These are phyloP conservation scores for Pelosia muscerda DNA, from an alignment of 2,888 invertebrate species.

Conservation along the genomic window DNA sequence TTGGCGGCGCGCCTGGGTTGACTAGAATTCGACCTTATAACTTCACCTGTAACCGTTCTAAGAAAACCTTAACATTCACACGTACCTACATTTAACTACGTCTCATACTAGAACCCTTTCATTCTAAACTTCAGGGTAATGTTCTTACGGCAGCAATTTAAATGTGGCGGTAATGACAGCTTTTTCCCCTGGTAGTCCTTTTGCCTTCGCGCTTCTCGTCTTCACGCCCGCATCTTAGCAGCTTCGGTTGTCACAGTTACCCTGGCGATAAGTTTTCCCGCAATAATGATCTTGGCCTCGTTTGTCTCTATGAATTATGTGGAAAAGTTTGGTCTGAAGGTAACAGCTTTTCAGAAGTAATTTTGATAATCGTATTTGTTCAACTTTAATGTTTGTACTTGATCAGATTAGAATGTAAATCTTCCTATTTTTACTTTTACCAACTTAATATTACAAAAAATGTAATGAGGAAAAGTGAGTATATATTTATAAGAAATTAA, in stretches of 20 bases:
- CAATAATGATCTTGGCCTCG: constrained; percentile 70
- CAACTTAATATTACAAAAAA: background rate
- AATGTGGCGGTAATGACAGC: constrained; percentile 1
- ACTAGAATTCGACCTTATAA: background rate
- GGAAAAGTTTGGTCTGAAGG: constrained; percentile 73
- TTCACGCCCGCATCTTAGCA: constrained; percentile 58
- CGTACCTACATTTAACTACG: background rate
- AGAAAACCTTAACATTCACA: background rate
- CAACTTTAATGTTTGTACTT: constrained; percentile 39
- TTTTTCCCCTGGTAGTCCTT: background rate
- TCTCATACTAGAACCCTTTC: background rate
- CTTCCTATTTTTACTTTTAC: constrained; percentile 18
- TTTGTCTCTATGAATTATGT: constrained; percentile 66
- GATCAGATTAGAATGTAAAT: constrained; percentile 42
- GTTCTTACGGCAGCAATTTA: constrained; percentile 2
- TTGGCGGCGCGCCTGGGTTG: too few relatives aligned
- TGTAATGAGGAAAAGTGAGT: background rate
- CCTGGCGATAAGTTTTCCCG: constrained; percentile 70
- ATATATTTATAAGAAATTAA: background rate
- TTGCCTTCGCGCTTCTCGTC: background rate
- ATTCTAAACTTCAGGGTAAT: background rate
- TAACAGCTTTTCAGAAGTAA: constrained; percentile 48
- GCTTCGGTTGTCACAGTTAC: constrained; percentile 65
- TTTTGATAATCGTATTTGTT: constrained; percentile 47
- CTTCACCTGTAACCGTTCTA: background rate